Evolutionary conservation across 2,113 vertebrate species (phyloP).

Genomic region (Albula goreensis): DNA sequence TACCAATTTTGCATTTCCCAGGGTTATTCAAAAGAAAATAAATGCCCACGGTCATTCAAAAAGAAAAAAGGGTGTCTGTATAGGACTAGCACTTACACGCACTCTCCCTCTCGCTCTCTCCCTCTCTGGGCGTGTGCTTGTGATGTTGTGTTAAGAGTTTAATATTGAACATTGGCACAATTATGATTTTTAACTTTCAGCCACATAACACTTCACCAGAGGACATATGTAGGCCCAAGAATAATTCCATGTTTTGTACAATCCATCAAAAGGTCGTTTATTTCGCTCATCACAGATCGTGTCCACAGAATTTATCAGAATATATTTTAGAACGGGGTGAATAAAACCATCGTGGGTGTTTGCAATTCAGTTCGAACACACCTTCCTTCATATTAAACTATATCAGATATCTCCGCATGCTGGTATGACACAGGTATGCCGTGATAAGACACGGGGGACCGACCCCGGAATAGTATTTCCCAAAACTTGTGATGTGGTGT

Average conservation of each 20-base stretch:
- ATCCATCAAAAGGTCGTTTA: neutral
- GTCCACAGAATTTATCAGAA: neutral
- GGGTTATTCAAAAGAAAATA: too few species aligned
- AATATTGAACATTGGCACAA: too few species aligned
- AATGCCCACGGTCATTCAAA: too few species aligned
- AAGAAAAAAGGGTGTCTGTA: too few species aligned
- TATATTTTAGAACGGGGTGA: slow-evolving; percentile 17
- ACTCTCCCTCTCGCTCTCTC: too few species aligned
- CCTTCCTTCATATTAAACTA: slow-evolving; percentile 39
- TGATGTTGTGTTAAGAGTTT: too few species aligned
- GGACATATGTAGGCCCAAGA: too few species aligned
- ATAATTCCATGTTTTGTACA: neutral
- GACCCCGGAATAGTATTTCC: slow-evolving; percentile 35
- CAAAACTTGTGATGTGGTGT: neutral
- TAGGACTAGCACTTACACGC: too few species aligned
- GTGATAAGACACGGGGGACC: slow-evolving; percentile 46
- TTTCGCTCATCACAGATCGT: neutral
- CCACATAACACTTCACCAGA: too few species aligned
- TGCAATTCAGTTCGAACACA: slow-evolving; percentile 53
- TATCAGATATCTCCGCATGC: slow-evolving; percentile 59
- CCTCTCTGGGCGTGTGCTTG: too few species aligned
- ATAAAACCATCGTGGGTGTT: slow-evolving; percentile 53
- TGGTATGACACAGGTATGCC: slow-evolving; percentile 38
- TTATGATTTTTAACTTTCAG: too few species aligned
- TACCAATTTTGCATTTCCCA: too few species aligned